phyloP scores from a whole-genome alignment of 2,113 vertebrate genomes.

The Rynchops niger region DNA sequence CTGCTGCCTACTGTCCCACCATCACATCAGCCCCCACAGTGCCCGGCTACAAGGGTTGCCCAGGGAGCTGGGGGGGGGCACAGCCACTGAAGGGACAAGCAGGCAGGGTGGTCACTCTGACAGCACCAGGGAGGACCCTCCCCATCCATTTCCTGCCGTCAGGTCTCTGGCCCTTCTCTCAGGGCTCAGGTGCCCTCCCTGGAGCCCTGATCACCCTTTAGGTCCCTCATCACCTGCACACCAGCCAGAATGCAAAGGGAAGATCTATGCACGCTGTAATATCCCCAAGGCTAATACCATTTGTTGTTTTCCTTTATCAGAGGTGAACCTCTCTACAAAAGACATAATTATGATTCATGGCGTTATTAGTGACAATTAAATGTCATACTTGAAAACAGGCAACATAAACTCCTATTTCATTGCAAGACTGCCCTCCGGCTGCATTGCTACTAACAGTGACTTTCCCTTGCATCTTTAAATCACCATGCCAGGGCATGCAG shows the following conservation, averaged over 20 bases:
- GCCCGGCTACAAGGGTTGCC: background rate
- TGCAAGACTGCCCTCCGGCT: background rate
- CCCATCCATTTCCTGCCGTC: rapidly evolving
- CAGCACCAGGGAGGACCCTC: background rate
- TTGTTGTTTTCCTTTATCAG: background rate
- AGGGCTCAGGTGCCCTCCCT: too few species aligned
- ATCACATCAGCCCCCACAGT: background rate
- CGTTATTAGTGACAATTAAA: background rate
- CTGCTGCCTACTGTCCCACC: background rate
- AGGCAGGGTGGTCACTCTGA: rapidly evolving
- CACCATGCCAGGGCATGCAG: rapidly evolving
- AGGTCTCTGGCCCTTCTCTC: background rate
- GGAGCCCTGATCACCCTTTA: background rate
- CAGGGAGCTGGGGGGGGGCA: rapidly evolving
- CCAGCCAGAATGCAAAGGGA: background rate
- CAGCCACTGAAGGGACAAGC: background rate
- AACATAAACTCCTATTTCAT: background rate
- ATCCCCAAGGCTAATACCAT: background rate
- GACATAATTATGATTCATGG: background rate
- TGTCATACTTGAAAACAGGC: background rate
- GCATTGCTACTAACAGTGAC: background rate
- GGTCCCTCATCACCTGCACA: background rate
- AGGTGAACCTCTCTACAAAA: background rate
- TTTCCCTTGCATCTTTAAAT: background rate
- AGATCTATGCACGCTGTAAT: background rate